A percentile compares a stretch with the other conserved stretches of the same genome.
Conservation (phyloP, 64 coral and sea anemone species). For the Montipora foliosa region DNA sequence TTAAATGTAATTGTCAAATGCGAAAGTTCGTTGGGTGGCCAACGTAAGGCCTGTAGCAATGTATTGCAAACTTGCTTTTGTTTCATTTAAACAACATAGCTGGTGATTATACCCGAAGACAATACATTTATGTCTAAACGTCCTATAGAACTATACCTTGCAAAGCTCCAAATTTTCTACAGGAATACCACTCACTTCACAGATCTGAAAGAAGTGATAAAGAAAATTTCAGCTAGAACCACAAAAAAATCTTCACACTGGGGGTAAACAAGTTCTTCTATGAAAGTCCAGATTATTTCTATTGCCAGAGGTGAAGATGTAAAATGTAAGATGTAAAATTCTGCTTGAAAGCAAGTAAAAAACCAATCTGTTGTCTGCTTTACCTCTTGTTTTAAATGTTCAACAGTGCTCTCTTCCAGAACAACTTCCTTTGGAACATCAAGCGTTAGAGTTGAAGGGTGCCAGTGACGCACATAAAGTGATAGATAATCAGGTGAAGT, state of each 20-base stretch:
- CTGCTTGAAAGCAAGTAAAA: too few relatives aligned
- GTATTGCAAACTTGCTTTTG: too few relatives aligned
- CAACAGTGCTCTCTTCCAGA: conserved; percentile 41
- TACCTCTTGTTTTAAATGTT: conserved; percentile 81
- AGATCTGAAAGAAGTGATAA: conserved; percentile 51
- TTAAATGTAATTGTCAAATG: too few relatives aligned
- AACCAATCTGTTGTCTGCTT: background rate
- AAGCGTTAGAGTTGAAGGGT: conserved; percentile 74
- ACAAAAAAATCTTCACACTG: too few relatives aligned
- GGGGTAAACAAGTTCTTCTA: background rate
- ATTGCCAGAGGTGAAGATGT: too few relatives aligned
- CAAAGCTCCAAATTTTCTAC: conserved; percentile 74
- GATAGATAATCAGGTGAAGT: conserved; percentile 53
- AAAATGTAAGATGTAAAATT: too few relatives aligned
- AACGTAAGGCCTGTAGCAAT: too few relatives aligned
- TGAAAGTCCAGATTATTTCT: background rate
- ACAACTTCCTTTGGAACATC: conserved; percentile 85
- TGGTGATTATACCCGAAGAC: too few relatives aligned
- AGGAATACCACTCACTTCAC: conserved; percentile 58
- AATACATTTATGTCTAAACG: too few relatives aligned
- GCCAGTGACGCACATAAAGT: conserved; percentile 82
- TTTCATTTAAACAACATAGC: too few relatives aligned
- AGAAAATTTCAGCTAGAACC: background rate
- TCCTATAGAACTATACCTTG: conserved; percentile 46
- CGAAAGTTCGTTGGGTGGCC: too few relatives aligned